phyloP scores from a whole-genome alignment of 2,797 vertebrate genomes.

The Premnoplex brunnescens region DNA sequence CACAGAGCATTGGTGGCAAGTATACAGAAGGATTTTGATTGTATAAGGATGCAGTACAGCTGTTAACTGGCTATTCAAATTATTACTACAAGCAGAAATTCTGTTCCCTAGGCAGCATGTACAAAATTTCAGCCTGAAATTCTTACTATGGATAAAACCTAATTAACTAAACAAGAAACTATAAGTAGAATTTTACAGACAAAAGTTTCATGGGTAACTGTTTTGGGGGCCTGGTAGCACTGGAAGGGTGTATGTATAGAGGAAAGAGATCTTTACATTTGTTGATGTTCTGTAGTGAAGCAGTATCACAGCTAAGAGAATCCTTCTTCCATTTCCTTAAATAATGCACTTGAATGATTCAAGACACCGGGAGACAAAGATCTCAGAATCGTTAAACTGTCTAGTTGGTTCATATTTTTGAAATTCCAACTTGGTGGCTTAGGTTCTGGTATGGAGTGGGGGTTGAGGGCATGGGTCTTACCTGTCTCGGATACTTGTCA shows the following conservation, averaged over 20 bases:
- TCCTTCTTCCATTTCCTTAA: background rate
- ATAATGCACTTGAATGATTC: background rate
- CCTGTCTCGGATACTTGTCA: background rate
- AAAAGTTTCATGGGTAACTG: background rate
- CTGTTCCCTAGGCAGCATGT: background rate
- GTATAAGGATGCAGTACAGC: background rate
- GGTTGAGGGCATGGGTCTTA: background rate
- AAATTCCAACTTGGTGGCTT: background rate
- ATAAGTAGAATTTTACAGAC: background rate
- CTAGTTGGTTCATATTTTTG: background rate
- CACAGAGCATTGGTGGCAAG: background rate
- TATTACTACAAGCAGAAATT: background rate
- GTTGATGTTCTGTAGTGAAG: background rate
- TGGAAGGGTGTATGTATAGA: background rate
- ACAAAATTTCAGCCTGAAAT: background rate
- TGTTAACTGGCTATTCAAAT: background rate
- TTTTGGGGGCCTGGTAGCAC: background rate
- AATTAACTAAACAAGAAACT: background rate
- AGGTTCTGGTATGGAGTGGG: background rate
- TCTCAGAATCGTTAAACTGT: background rate
- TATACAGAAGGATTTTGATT: background rate
- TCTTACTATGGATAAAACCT: background rate
- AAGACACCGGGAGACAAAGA: fast-evolving
- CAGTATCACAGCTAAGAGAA: background rate
- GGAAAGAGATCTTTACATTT: background rate